Evolutionary conservation across 2,888 invertebrate genomes (phyloP).

Genomic region (Helicoverpa assulta): DNA sequence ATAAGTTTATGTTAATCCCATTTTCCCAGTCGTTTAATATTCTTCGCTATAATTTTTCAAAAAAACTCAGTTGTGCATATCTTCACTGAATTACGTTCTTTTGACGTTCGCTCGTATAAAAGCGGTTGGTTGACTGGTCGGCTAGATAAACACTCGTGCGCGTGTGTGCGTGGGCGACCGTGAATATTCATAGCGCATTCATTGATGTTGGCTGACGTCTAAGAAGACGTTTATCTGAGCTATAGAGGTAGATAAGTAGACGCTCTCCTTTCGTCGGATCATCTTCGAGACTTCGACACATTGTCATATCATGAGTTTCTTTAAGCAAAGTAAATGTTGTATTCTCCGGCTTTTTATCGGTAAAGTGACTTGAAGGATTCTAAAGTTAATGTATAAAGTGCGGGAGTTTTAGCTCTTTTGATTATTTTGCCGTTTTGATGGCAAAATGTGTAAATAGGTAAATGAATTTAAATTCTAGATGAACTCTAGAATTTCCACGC

Average conservation of each 20-base stretch:
- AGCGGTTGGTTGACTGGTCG: conserved; percentile 34
- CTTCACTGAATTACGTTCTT: conserved; percentile 24
- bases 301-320: background rate
- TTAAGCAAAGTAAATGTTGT: background rate
- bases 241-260: conserved; percentile 52
- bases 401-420: too few species aligned
- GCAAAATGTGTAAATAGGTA: too few species aligned
- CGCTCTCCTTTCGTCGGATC: conserved; percentile 35
- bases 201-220: conserved; percentile 63
- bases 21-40: background rate
- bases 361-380: too few species aligned
- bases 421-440: too few species aligned
- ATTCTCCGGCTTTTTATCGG: background rate
- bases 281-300: conserved; percentile 34
- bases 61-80: conserved; percentile 20
- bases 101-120: conserved; percentile 17
- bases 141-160: conserved; percentile 34
- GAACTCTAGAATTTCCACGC: too few species aligned
- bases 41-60: background rate
- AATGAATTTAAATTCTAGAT: too few species aligned
- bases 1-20: background rate
- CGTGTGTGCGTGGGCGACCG: conserved; percentile 53
- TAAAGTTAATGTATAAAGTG: too few species aligned
- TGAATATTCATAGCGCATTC: conserved; percentile 68
- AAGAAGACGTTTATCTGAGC: conserved; percentile 55